phyloP scores from a whole-genome alignment of 2,113 vertebrate genomes.

The Trochalopteron elliotii region DNA sequence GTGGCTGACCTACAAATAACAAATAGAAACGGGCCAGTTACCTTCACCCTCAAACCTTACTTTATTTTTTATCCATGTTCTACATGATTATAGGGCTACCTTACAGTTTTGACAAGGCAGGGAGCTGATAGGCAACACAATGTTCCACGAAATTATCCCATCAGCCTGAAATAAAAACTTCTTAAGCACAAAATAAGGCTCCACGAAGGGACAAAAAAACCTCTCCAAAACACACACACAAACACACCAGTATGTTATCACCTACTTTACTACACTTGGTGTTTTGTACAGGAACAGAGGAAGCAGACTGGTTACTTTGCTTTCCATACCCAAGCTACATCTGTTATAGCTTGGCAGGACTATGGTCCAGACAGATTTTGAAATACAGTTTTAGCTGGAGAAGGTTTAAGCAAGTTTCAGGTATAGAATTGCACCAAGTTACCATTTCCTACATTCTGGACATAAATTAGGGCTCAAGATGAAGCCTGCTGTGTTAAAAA shows the following conservation, averaged over 20 bases:
- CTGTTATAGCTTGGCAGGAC: not conserved
- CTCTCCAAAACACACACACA: not conserved
- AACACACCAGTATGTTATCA: not conserved
- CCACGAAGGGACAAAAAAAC: accelerated
- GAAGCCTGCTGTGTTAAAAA: not conserved
- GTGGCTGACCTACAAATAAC: not conserved
- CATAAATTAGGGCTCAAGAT: accelerated
- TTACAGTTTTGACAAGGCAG: not conserved
- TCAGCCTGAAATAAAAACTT: not conserved
- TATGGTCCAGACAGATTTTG: accelerated
- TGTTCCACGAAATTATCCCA: not conserved
- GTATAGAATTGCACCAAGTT: not conserved
- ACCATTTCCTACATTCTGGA: not conserved
- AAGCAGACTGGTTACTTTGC: not conserved
- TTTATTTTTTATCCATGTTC: not conserved
- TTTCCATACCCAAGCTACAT: not conserved
- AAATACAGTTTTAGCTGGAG: not conserved
- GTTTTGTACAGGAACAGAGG: not conserved
- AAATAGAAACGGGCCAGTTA: not conserved
- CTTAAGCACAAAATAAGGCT: not conserved
- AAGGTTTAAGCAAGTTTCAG: not conserved
- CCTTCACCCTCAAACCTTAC: not conserved
- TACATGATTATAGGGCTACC: not conserved
- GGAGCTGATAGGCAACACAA: not conserved
- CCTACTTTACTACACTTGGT: not conserved